Conservation (phyloP, 1,140 invertebrate genomes). For the Cotesia typhae region DNA sequence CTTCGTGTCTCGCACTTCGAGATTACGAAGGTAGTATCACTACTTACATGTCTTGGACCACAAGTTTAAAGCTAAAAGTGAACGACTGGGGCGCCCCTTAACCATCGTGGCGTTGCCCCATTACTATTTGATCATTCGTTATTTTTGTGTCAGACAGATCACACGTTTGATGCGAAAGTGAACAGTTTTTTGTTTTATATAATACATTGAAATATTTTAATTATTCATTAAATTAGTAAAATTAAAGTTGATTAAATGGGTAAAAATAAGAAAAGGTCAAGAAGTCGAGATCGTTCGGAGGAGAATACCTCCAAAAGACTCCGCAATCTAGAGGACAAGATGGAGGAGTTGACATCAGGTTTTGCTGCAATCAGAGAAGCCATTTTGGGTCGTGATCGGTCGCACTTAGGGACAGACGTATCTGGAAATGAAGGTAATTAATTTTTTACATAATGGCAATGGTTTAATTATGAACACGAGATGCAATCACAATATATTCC, state of each 20-base stretch:
- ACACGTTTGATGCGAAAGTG: no score
- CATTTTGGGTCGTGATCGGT: neutral
- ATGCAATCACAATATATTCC: neutral
- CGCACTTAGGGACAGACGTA: neutral
- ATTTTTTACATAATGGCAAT: neutral
- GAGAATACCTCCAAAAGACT: neutral
- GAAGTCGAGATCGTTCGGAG: neutral
- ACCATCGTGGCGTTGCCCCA: no score
- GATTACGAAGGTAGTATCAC: conserved; percentile 27
- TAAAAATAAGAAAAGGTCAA: neutral
- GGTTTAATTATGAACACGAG: conserved; percentile 4
- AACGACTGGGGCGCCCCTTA: conserved; percentile 7
- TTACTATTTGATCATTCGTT: no score
- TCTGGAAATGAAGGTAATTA: neutral
- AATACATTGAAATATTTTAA: neutral
- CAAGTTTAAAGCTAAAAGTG: conserved; percentile 23
- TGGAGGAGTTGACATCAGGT: neutral
- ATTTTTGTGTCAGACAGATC: no score
- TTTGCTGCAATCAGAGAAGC: neutral
- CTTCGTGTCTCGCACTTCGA: conserved; percentile 29
- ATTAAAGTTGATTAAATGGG: neutral
- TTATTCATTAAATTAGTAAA: neutral
- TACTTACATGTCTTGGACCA: conserved; percentile 26
- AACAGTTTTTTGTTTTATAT: no score
- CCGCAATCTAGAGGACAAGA: neutral